Conservation (phyloP, 2,888 invertebrate genomes). For the Trachelus tabidus region DNA sequence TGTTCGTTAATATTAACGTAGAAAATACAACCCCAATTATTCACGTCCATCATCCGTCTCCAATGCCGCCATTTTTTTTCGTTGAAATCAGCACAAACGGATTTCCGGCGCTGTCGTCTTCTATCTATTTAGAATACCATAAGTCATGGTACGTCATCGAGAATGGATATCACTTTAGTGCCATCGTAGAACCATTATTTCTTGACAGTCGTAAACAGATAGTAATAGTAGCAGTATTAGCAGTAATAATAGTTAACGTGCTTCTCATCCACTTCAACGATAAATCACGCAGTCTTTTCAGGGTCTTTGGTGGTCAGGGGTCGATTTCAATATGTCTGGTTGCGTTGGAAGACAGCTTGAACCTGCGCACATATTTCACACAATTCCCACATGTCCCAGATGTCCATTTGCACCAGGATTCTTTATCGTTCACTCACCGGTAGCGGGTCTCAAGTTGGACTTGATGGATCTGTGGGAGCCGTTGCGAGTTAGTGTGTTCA, state of each 20-base stretch:
- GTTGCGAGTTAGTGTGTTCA: slow-evolving; percentile 81
- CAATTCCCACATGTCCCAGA: slow-evolving; percentile 4
- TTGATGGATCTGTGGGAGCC: slow-evolving; percentile 75
- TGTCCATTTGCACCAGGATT: slow-evolving; percentile 2
- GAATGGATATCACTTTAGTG: slow-evolving; percentile 8
- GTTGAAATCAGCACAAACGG: not conserved
- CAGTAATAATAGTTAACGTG: slow-evolving; percentile 1
- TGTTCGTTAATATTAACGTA: not conserved
- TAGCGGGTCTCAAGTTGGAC: slow-evolving; percentile 60
- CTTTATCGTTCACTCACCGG: slow-evolving; percentile 47
- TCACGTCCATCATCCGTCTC: not conserved
- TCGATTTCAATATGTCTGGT: slow-evolving; percentile 87
- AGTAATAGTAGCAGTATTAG: not conserved
- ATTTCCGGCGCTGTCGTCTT: not conserved
- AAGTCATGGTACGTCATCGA: slow-evolving; percentile 20
- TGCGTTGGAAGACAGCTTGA: slow-evolving; percentile 70
- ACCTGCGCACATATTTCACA: slow-evolving; percentile 42
- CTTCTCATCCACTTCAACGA: slow-evolving; percentile 3
- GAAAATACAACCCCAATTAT: not conserved
- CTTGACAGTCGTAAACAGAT: slow-evolving; percentile 12
- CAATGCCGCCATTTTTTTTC: not conserved
- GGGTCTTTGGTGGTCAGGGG: slow-evolving; percentile 81
- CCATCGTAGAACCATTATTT: slow-evolving; percentile 11
- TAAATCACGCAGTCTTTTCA: slow-evolving; percentile 46
- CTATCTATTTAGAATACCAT: slow-evolving; percentile 6